Evolutionary conservation across 2,113 vertebrate species (phyloP).

Genomic region (Lethenteron reissneri): DNA sequence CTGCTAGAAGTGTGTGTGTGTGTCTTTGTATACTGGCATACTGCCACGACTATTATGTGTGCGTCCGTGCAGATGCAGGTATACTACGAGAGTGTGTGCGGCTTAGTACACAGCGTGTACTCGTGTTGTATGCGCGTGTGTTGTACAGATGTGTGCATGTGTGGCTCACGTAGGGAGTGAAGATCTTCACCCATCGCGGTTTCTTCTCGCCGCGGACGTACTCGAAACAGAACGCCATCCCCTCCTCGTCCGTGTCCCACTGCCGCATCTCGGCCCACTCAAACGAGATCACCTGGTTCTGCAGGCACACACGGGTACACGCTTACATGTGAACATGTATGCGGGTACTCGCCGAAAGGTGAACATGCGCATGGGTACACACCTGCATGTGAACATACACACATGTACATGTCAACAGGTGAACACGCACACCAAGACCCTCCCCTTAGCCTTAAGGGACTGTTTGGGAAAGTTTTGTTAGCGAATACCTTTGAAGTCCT

Average conservation of each 20-base stretch:
- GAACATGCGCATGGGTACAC: background rate
- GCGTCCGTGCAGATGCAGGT: too few relatives aligned
- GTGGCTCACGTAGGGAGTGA: slow-evolving; percentile 55
- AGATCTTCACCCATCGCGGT: slow-evolving; percentile 79
- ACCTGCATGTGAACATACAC: background rate
- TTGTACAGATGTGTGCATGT: too few relatives aligned
- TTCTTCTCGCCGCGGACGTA: slow-evolving; percentile 79
- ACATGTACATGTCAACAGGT: background rate
- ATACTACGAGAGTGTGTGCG: too few relatives aligned
- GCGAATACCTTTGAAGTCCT: too few relatives aligned
- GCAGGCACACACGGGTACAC: background rate
- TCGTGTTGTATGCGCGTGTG: too few relatives aligned
- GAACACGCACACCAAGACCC: background rate
- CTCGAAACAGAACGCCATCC: slow-evolving; percentile 92
- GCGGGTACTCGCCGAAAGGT: background rate
- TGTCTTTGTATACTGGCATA: too few relatives aligned
- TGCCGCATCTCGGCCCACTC: slow-evolving; percentile 92
- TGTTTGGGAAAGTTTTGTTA: background rate
- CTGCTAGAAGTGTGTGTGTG: too few relatives aligned
- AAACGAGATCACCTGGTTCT: slow-evolving; percentile 90
- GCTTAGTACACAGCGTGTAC: too few relatives aligned
- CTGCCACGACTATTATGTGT: too few relatives aligned
- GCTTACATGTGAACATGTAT: background rate
- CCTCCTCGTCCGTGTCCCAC: slow-evolving; percentile 94
- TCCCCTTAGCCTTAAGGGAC: background rate